These are phyloP conservation scores for Muntiacus muntjak DNA, from an alignment of 2,113 vertebrate species.

Conservation along the genomic window DNA sequence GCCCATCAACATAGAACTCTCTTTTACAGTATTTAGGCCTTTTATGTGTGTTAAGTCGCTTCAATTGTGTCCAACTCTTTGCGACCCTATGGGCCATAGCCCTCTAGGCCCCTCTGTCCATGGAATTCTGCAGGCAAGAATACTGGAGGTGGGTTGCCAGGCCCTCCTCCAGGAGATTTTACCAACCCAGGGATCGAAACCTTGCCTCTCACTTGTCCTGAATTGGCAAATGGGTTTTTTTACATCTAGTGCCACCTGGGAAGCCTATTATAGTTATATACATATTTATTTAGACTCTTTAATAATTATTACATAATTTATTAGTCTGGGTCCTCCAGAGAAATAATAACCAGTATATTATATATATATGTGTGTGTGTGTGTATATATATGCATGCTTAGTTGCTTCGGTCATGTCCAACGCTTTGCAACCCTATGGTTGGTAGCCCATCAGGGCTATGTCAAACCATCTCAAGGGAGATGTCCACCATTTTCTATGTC, in stretches of 20 bases:
- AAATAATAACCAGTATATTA: not conserved
- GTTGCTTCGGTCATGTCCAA: not conserved
- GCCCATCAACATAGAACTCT: not conserved
- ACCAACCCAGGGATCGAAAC: not conserved
- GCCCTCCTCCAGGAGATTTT: not conserved
- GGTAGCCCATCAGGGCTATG: not conserved
- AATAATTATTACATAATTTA: not conserved
- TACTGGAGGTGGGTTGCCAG: not conserved
- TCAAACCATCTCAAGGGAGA: too few species aligned
- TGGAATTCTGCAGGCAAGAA: not conserved
- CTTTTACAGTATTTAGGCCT: not conserved
- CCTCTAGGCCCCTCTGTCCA: not conserved
- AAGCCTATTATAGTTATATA: not conserved
- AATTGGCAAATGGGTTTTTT: not conserved
- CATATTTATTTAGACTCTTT: not conserved
- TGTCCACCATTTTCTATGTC: not conserved
- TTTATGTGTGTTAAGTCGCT: rapidly evolving
- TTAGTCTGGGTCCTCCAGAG: not conserved
- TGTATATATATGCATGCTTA: rapidly evolving
- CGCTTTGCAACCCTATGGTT: not conserved
- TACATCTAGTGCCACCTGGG: rapidly evolving
- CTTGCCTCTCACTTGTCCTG: not conserved
- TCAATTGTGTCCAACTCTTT: not conserved
- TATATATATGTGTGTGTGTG: not conserved
- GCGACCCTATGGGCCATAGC: not conserved